Evolutionary conservation across 1,140 invertebrate genomes (phyloP).

Genomic region (Drosophila grimshawi): DNA sequence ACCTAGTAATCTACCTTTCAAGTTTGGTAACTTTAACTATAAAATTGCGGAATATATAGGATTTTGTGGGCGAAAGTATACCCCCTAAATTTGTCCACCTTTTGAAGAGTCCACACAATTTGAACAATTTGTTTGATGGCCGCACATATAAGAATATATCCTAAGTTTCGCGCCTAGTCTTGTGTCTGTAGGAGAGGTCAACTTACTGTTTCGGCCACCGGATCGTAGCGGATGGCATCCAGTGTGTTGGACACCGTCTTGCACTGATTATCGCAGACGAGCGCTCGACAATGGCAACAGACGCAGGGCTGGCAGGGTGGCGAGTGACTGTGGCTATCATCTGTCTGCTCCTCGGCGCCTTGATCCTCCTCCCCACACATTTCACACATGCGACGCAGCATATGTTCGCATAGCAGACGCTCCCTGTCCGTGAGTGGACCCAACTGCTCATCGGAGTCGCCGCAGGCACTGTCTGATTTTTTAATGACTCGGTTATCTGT

Average conservation of each 20-base stretch:
- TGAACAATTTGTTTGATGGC: no score
- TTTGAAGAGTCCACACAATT: no score
- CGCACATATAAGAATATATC: neutral
- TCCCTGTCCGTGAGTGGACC: conserved; percentile 33
- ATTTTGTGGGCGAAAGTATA: no score
- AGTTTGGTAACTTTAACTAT: no score
- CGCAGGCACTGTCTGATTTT: neutral
- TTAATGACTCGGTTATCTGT: neutral
- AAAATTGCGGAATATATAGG: no score
- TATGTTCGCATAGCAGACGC: conserved; percentile 29
- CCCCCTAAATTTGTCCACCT: no score
- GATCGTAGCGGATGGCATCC: conserved; percentile 52
- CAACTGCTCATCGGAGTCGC: neutral
- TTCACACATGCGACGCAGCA: conserved; percentile 37
- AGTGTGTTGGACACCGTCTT: conserved; percentile 55
- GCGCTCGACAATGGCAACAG: conserved; percentile 71
- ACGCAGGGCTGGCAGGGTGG: conserved; percentile 21
- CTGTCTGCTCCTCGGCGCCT: neutral
- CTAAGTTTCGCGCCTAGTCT: no score
- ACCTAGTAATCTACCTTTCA: no score
- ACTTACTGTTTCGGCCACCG: conserved; percentile 65
- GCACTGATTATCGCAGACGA: conserved; percentile 63
- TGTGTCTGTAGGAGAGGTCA: no score
- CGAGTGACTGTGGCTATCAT: neutral
- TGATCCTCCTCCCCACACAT: conserved; percentile 15